Percentiles rank a stretch among this genome's conserved stretches.
Conservation (phyloP, 2,113 vertebrate species). For the Rallus limicola region DNA sequence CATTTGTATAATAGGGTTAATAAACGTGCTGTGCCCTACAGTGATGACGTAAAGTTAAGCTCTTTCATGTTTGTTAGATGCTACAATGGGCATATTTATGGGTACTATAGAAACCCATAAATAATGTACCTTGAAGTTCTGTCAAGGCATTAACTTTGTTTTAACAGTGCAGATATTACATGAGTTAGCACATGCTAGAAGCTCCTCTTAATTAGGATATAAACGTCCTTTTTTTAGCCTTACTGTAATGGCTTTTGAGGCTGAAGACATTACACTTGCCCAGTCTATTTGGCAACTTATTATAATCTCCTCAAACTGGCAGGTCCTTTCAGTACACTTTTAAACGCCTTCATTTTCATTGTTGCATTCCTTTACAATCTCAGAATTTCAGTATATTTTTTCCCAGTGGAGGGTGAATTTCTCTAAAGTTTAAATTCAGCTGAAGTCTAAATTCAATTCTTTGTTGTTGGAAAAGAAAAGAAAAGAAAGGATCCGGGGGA, state of each 20-base stretch:
- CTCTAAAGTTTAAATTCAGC: not conserved
- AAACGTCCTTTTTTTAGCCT: not conserved
- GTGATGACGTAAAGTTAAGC: constrained; percentile 3
- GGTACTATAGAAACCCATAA: constrained; percentile 20
- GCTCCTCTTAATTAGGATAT: constrained; percentile 34
- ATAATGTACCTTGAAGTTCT: constrained; percentile 50
- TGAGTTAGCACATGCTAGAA: not conserved
- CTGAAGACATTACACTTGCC: not conserved
- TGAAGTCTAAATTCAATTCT: not conserved
- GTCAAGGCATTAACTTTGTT: constrained; percentile 21
- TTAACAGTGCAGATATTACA: constrained; percentile 29
- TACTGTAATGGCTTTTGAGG: not conserved
- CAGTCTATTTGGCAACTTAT: not conserved
- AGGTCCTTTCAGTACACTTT: not conserved
- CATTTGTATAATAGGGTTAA: constrained; percentile 39
- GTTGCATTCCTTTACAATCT: not conserved
- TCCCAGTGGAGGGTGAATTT: not conserved
- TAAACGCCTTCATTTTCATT: not conserved
- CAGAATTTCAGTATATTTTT: not conserved
- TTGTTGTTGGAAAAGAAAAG: too few species aligned
- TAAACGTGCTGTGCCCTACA: not conserved
- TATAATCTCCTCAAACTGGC: not conserved
- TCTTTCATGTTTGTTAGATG: constrained; percentile 46
- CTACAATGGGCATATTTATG: not conserved
- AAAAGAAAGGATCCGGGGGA: not conserved